These are phyloP conservation scores for Gallinago solitaria DNA, from an alignment of 2,797 vertebrate species.

Conservation along the genomic window DNA sequence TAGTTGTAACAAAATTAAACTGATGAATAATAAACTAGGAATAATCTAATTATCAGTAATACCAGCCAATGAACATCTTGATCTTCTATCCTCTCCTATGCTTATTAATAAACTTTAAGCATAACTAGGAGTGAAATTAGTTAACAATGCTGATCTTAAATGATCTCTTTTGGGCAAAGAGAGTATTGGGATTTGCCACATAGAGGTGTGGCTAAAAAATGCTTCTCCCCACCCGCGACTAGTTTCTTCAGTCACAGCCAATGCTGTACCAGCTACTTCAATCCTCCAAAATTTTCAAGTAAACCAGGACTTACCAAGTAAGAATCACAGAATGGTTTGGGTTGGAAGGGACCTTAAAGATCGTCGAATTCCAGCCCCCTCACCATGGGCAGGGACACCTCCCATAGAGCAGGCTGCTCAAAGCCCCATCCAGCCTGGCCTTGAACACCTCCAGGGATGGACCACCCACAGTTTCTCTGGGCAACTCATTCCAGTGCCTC, in stretches of 20 bases:
- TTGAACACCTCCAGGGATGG: background rate
- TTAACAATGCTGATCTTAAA: background rate
- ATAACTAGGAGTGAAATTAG: background rate
- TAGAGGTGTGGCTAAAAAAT: background rate
- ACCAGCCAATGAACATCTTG: fast-evolving
- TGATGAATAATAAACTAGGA: background rate
- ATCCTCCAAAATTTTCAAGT: background rate
- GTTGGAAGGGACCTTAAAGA: background rate
- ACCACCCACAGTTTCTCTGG: background rate
- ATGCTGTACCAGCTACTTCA: background rate
- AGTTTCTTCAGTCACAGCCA: background rate
- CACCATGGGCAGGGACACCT: background rate
- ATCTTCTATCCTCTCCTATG: background rate
- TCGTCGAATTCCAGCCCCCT: background rate
- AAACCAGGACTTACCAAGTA: background rate
- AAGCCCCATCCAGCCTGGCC: background rate
- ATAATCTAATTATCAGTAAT: background rate
- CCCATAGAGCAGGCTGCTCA: background rate
- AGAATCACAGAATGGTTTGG: background rate
- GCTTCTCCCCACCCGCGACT: background rate
- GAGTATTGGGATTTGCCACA: fast-evolving
- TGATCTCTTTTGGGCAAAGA: background rate
- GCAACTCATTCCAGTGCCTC: background rate
- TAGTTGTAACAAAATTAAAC: background rate
- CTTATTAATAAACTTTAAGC: background rate